Evolutionary conservation across 30 jellyfish, hydroid and myxozoan species (phyloP).

Genomic region (Morbakka virulenta): DNA sequence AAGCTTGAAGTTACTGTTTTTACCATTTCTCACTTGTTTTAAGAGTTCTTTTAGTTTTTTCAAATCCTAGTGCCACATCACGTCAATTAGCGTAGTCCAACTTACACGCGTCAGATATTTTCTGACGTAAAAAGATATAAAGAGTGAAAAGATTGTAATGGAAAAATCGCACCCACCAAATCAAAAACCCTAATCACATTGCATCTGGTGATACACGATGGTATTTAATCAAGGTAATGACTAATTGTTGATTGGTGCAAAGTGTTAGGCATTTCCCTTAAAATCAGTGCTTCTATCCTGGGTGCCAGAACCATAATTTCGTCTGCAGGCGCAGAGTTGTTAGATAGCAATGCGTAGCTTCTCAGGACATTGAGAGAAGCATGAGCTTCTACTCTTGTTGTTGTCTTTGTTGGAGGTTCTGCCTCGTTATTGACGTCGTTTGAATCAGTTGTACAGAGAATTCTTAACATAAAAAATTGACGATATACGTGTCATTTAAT

Average conservation of each 20-base stretch:
- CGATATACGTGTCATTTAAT: no score
- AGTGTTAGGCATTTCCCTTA: neutral
- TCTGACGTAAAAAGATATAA: neutral
- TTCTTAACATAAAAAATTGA: no score
- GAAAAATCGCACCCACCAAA: neutral
- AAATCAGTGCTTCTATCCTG: neutral
- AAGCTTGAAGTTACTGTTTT: no score
- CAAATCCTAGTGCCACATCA: no score
- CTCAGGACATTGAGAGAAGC: neutral
- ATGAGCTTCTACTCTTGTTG: no score
- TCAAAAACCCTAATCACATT: neutral
- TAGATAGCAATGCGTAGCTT: neutral
- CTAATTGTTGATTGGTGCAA: neutral
- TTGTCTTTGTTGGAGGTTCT: no score
- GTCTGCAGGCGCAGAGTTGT: neutral
- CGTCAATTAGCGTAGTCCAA: no score
- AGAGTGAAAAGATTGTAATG: no score
- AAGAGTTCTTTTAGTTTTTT: no score
- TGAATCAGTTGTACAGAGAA: no score
- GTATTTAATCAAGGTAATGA: neutral
- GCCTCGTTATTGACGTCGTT: no score
- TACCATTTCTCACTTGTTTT: no score
- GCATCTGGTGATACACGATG: neutral
- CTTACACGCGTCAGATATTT: neutral
- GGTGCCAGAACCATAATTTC: neutral